Base-by-base conservation (phyloP, 1,140 invertebrate genomes). In the Aphidius ervi region DNA sequence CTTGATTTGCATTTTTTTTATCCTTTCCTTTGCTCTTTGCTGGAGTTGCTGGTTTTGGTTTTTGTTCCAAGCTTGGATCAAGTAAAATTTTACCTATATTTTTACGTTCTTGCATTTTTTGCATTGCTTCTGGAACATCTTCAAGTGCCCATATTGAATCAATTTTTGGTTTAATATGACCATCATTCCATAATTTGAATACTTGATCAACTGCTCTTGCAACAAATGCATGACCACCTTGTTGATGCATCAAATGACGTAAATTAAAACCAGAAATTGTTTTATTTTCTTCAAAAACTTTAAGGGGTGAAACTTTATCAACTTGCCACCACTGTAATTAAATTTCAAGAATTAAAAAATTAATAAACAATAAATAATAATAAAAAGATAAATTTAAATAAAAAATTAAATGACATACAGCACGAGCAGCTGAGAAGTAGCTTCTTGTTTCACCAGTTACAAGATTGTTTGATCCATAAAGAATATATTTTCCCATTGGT, bases 201-300 rank as follows among this genome's bases (percentile, higher is more conserved):
- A 95, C 86, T 69, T 85, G 84, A 40, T 88, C 81, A 39, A 94
- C 86, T 7, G 87, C 83, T 43, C 81, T 77, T 47, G 84, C 83
- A 3, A 93, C 86, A 68, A 87, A 89, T 10, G 83, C 85, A 41
- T 87, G 82, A 56, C 87, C 86, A 16, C 87, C 86, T 69, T 94
- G 90, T 64, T 91, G 87, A 77, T 90, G 91, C 74, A 94, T 82
- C 70, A 95, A 79, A 74, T 92, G 88, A 48, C 92, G 87, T 63
- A 94, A 82, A 80, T 94, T 92, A 71, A 95, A 86, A 2, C 92
- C 92, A 23, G 86, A 83, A 48, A 95, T 80, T 49, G 84, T 87
- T 78, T 93, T 92, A 80, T 94, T 95, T 72, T 95, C 92, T 68
- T 94, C 92, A 75, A 88, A 94, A 63, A 95, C 78, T 78, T 93